Evolutionary conservation across 53 echinoderm and acorn worm species (phyloP).

Genomic region (Zoroaster sp.): DNA sequence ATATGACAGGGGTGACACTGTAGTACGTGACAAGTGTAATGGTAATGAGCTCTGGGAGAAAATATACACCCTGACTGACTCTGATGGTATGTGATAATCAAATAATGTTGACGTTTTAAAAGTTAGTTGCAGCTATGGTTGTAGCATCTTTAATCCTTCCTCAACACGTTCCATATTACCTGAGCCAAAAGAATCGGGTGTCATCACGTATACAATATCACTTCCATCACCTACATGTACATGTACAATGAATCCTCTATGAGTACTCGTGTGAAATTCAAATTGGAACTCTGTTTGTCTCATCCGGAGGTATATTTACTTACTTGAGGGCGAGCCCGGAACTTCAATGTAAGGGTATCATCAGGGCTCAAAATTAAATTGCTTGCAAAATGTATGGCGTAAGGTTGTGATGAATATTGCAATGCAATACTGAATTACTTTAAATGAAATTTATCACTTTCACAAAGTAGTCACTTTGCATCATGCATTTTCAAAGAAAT

Average conservation of each 20-base stretch:
- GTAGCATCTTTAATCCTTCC: not conserved
- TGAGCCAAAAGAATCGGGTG: not conserved
- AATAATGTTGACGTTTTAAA: not conserved
- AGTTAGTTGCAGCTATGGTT: not conserved
- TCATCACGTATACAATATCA: not conserved
- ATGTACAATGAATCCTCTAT: not conserved
- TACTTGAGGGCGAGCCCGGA: not conserved
- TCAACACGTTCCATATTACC: not conserved
- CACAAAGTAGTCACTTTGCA: too few species aligned
- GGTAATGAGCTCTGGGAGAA: not conserved
- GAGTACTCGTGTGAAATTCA: not conserved
- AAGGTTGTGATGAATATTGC: not conserved
- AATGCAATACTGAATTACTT: not conserved
- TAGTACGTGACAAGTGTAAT: constrained; percentile 19
- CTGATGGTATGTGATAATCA: not conserved
- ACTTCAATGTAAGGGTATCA: not conserved
- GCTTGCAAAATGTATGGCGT: not conserved
- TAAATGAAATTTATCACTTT: too few species aligned
- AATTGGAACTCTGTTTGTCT: not conserved
- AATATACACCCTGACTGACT: not conserved
- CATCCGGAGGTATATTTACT: not conserved
- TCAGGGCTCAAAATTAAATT: not conserved
- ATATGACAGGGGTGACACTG: constrained; percentile 24
- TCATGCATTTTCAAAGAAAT: too few species aligned
- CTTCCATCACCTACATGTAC: too few species aligned